Evolutionary conservation across 2,888 invertebrate genomes (phyloP).

Genomic region (Amiota minor): DNA sequence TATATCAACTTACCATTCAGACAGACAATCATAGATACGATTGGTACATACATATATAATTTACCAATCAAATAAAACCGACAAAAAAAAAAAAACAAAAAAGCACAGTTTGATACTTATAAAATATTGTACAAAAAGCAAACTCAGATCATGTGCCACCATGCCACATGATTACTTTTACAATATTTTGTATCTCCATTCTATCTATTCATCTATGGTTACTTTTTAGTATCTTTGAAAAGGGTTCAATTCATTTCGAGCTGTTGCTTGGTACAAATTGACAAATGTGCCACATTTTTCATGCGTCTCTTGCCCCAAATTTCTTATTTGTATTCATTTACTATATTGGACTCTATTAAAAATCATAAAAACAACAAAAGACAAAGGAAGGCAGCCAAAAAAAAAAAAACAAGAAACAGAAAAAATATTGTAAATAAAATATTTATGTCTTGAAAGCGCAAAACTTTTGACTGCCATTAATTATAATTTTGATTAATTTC

Average conservation of each 20-base stretch:
- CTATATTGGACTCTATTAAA: not conserved
- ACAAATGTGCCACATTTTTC: constrained; percentile 26
- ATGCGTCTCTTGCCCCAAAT: constrained; percentile 2
- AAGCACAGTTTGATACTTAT: not conserved
- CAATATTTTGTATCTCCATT: too few species aligned
- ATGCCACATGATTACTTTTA: too few species aligned
- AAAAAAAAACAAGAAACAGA: not conserved
- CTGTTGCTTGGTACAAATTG: constrained; percentile 9
- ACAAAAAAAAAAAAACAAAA: not conserved
- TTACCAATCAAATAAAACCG: constrained; percentile 25
- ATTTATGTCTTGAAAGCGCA: not conserved
- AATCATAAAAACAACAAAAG: not conserved
- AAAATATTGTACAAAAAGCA: not conserved
- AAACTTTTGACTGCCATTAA: constrained; percentile 25
- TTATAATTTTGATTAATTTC: constrained; percentile 31
- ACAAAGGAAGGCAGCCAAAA: not conserved
- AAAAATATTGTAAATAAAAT: not conserved
- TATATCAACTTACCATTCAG: not conserved
- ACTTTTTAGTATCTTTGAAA: constrained; percentile 1
- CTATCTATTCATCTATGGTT: not conserved
- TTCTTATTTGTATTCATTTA: not conserved
- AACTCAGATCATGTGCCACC: not conserved
- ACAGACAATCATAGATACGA: not conserved
- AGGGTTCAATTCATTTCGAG: constrained; percentile 5
- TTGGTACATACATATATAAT: not conserved